phyloP scores from a whole-genome alignment of 1,140 invertebrate species.

The Laupala kohalensis region DNA sequence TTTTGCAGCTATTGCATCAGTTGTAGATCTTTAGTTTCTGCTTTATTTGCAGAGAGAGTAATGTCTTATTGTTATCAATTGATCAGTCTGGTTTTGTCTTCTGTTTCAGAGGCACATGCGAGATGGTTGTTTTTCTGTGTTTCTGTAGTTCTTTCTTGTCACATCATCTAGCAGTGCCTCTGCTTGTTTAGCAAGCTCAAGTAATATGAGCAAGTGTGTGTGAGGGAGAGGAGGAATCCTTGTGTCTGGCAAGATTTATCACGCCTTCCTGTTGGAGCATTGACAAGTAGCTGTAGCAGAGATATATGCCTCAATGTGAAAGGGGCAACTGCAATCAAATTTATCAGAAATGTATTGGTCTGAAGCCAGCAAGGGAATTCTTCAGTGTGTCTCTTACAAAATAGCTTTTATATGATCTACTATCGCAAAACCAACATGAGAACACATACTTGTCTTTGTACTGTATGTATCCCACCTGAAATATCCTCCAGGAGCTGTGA shows the following conservation, averaged over 20 bases:
- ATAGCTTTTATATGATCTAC: not conserved
- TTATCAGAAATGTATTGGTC: not conserved
- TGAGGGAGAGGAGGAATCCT: not conserved
- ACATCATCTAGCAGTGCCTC: conserved; percentile 13
- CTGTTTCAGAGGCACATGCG: conserved; percentile 67
- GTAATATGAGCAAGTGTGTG: not conserved
- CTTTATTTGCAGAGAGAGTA: too few relatives aligned
- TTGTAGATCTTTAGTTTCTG: not conserved
- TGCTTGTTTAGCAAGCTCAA: not conserved
- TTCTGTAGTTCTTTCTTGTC: conserved; percentile 13
- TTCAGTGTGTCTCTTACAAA: not conserved
- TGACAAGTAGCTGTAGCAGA: not conserved
- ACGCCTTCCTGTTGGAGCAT: not conserved
- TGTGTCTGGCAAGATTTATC: not conserved
- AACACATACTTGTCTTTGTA: not conserved
- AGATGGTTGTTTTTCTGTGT: conserved; percentile 30
- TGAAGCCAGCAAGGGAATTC: not conserved
- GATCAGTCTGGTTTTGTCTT: conserved; percentile 46
- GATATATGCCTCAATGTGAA: not conserved
- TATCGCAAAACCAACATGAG: not conserved
- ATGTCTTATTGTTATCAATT: conserved; percentile 19
- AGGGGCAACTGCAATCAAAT: not conserved
- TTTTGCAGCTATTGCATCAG: not conserved
- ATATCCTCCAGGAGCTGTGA: not conserved
- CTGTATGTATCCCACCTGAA: not conserved